phyloP scores from a whole-genome alignment of 2,888 invertebrate genomes.

The Cephus sareptanus region DNA sequence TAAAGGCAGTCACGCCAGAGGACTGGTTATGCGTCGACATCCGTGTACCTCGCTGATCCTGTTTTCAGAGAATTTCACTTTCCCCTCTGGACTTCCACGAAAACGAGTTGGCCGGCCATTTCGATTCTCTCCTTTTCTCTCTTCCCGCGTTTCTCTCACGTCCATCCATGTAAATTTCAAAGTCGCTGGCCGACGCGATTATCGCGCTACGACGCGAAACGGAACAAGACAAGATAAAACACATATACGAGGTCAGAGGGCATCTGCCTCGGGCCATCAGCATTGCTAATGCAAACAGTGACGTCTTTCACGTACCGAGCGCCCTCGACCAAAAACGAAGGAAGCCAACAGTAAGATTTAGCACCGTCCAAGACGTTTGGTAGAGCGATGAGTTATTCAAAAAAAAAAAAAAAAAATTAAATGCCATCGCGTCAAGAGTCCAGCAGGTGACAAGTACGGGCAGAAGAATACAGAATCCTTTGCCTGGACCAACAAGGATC shows the following conservation, averaged over 20 bases:
- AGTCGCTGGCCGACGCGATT: neutral
- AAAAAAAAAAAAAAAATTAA: neutral
- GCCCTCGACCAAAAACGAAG: neutral
- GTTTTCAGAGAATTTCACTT: neutral
- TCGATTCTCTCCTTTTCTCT: neutral
- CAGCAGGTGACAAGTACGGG: neutral
- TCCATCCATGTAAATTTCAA: neutral
- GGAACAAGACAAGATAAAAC: slow-evolving; percentile 35
- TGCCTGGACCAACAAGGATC: neutral
- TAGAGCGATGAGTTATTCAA: neutral
- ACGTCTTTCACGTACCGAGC: slow-evolving; percentile 30
- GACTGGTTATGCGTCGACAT: too few species aligned
- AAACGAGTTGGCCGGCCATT: neutral
- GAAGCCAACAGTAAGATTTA: neutral
- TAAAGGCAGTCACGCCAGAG: too few species aligned
- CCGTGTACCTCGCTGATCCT: neutral
- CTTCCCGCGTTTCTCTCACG: neutral
- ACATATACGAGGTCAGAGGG: slow-evolving; percentile 47
- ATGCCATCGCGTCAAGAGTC: neutral
- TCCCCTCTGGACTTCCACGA: neutral
- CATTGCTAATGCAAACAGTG: slow-evolving; percentile 52
- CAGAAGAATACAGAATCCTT: neutral
- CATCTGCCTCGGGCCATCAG: slow-evolving; percentile 48
- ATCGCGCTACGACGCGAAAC: neutral
- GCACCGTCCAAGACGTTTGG: neutral